A percentile compares a stretch with the other conserved stretches of the same genome.
These are phyloP conservation scores for Siniperca obscura DNA, from an alignment of 2,797 vertebrate species.

Conservation along the genomic window DNA sequence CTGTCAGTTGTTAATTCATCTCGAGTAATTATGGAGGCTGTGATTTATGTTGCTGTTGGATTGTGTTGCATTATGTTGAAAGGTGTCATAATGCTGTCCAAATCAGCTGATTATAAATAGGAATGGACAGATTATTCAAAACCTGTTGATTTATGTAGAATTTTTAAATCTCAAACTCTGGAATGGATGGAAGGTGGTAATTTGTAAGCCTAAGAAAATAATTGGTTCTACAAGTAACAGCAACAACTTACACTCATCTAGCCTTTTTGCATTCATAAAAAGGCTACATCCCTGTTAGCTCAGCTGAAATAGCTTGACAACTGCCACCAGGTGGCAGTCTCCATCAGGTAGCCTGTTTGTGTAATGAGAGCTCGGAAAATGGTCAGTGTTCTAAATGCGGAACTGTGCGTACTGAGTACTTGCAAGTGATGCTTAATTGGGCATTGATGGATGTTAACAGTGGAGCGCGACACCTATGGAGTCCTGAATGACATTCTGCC, in stretches of 20 bases:
- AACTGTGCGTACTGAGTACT: background rate
- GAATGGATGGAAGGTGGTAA: background rate
- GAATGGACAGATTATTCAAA: background rate
- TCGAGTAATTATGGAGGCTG: background rate
- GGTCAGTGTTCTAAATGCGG: rapidly evolving
- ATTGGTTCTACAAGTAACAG: rapidly evolving
- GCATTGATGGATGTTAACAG: background rate
- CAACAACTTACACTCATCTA: background rate
- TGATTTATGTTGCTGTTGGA: background rate
- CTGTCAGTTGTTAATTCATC: background rate
- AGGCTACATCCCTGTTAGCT: background rate
- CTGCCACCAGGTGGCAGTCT: slow-evolving; percentile 49
- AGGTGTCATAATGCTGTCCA: too few relatives aligned
- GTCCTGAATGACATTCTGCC: background rate
- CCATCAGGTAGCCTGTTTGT: rapidly evolving
- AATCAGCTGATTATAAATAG: background rate
- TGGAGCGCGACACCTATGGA: background rate
- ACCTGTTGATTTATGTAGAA: background rate
- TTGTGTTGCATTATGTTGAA: slow-evolving; percentile 2
- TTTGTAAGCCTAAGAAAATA: background rate
- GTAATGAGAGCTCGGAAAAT: too few relatives aligned
- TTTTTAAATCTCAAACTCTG: background rate
- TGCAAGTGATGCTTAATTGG: background rate
- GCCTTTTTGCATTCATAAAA: background rate
- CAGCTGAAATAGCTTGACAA: background rate